These are phyloP conservation scores for Oeneis ivallda DNA, from an alignment of 2,888 invertebrate species.

Conservation along the genomic window DNA sequence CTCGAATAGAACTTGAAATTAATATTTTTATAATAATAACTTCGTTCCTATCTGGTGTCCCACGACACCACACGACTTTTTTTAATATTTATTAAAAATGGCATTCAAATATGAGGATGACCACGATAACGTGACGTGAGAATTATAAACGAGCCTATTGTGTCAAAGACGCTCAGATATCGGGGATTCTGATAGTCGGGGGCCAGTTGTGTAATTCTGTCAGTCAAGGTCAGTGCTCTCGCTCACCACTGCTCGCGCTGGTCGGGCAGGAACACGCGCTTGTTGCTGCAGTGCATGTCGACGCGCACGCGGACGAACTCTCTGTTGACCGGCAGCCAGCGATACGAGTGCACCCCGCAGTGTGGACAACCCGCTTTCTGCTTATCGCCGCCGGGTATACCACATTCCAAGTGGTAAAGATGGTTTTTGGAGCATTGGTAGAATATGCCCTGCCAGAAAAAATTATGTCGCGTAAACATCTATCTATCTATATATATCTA, in stretches of 20 bases:
- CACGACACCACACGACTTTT: too few relatives aligned
- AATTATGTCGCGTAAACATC: too few relatives aligned
- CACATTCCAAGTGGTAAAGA: slow-evolving; percentile 92
- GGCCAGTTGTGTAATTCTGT: not conserved
- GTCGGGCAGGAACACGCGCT: slow-evolving; percentile 66
- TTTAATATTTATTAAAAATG: too few relatives aligned
- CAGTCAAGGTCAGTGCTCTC: not conserved
- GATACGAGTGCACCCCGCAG: slow-evolving; percentile 66
- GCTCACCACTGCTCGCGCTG: slow-evolving; percentile 70
- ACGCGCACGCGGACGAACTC: slow-evolving; percentile 51
- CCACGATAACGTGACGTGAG: too few relatives aligned
- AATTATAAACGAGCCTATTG: too few relatives aligned
- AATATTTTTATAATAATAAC: too few relatives aligned
- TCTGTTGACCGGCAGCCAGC: slow-evolving; percentile 64
- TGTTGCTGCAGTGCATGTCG: slow-evolving; percentile 63
- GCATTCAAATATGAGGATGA: too few relatives aligned
- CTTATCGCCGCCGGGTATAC: slow-evolving; percentile 65
- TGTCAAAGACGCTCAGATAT: too few relatives aligned
- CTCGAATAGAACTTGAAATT: too few relatives aligned
- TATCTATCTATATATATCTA: too few relatives aligned
- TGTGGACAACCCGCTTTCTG: slow-evolving; percentile 67
- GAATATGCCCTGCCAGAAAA: slow-evolving; percentile 86
- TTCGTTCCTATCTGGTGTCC: too few relatives aligned
- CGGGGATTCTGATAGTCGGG: too few relatives aligned
- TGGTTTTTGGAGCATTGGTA: slow-evolving; percentile 89